Conservation (phyloP, 2,888 invertebrate genomes). For the Stenurella melanura region DNA sequence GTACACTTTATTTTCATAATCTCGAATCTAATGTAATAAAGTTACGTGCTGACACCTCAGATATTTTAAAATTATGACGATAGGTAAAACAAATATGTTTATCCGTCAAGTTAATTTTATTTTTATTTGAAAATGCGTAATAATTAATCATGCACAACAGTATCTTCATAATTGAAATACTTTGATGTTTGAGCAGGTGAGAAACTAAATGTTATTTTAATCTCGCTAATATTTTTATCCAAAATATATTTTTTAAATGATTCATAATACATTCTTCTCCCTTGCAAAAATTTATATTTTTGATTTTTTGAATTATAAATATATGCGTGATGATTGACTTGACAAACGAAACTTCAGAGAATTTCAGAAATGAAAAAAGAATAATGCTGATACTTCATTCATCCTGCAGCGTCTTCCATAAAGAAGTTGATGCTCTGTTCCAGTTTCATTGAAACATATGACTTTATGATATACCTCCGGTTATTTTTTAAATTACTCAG, state of each 20-base stretch:
- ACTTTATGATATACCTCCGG: too few relatives aligned
- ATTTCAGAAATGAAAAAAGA: too few relatives aligned
- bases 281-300: background rate
- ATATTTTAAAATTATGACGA: too few relatives aligned
- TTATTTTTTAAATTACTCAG: too few relatives aligned
- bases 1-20: too few relatives aligned
- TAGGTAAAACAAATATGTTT: too few relatives aligned
- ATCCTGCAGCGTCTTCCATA: too few relatives aligned
- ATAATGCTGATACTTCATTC: too few relatives aligned
- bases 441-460: too few relatives aligned
- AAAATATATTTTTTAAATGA: background rate
- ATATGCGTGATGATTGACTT: background rate
- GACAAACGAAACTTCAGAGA: background rate
- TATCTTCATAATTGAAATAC: constrained; percentile 1
- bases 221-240: background rate
- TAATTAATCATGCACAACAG: background rate
- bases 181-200: background rate
- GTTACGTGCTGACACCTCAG: too few relatives aligned
- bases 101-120: background rate
- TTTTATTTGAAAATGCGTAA: background rate
- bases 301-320: background rate
- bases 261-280: background rate
- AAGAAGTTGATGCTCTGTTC: too few relatives aligned
- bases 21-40: too few relatives aligned
- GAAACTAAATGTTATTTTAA: constrained; percentile 5